These are phyloP conservation scores for Drosophila bunnanda DNA, from an alignment of 2,888 invertebrate genomes.

Conservation along the genomic window DNA sequence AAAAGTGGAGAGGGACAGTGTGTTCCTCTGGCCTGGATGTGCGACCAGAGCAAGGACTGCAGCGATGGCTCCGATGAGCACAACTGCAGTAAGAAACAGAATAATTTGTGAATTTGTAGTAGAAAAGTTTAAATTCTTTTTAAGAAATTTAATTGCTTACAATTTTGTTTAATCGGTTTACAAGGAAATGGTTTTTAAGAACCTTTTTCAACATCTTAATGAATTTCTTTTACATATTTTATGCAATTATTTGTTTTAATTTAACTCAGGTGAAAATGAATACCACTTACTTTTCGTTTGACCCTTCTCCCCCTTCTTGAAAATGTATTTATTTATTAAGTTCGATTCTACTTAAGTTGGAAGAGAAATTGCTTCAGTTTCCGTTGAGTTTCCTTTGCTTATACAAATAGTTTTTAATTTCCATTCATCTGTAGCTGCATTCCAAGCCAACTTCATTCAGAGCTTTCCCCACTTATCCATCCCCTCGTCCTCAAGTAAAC, in stretches of 20 bases:
- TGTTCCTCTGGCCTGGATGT: constrained; percentile 96
- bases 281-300: background rate
- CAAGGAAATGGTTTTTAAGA: background rate
- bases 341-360: constrained; percentile 1
- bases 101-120: constrained; percentile 7
- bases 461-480: background rate
- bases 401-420: constrained; percentile 18
- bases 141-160: background rate
- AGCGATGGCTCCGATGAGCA: constrained; percentile 95
- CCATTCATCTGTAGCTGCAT: background rate
- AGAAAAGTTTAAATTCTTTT: background rate
- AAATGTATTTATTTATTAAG: constrained; percentile 14
- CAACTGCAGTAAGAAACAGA: constrained; percentile 96
- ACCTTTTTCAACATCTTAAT: background rate
- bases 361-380: constrained; percentile 17
- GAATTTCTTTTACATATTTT: background rate
- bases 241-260: background rate
- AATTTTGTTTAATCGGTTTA: background rate
- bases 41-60: constrained; percentile 95
- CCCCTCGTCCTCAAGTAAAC: constrained; percentile 5
- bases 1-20: constrained; percentile 93
- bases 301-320: background rate
- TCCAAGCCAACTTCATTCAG: constrained; percentile 1
- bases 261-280: background rate
- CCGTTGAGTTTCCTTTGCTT: background rate